Base-by-base conservation (phyloP, 2,797 vertebrate species). In the Takifugu ocellatus region DNA sequence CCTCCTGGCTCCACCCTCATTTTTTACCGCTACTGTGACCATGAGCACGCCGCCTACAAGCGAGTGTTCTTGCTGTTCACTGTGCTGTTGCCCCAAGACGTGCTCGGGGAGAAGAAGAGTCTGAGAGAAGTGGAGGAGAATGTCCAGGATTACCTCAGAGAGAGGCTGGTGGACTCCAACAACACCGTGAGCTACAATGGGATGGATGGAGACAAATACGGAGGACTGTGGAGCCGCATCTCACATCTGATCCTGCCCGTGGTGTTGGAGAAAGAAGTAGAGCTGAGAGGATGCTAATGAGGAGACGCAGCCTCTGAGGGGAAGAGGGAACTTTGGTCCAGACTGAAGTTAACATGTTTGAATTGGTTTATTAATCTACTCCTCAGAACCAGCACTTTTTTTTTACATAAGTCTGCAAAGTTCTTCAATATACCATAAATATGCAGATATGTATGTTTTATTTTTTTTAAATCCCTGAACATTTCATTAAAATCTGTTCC, bases 1-100 rank as follows among this genome's bases (percentile, higher is more conserved):
- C 96, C 95, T 0, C 91, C 95, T 0, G 92, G 90, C 25, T 92
- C 95, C 73, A 94, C 95, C 0, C 87, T 98, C 44, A 98, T 99
- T 75, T 98, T 99, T 78, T 98, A 98, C 75, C 97, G 94, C 66
- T 98, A 98, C 77, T 98, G 97, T 0, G 96, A 98, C 81, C 96
- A 98, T 0, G 93, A 96, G 79, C 94, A 83, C 0, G 92, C 96
- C 0, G 93, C 93, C 15, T 98, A 92, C 64, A 98, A 96, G 78
- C 88, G 79, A 0, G 93, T 91, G 59, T 93, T 94, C 9, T 70
- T 98, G 48, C 73, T 93, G 61, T 92, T 99, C 70, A 96, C 96
- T 0, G 91, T 98, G 24, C 83, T 96, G 5, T 87, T 99, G 52
- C 92, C 94, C 12, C 84, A 90, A 44, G 84, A 92, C 0, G 72